These are phyloP conservation scores for Aradophagus sp. DNA, from an alignment of 1,140 invertebrate genomes.

Conservation along the genomic window DNA sequence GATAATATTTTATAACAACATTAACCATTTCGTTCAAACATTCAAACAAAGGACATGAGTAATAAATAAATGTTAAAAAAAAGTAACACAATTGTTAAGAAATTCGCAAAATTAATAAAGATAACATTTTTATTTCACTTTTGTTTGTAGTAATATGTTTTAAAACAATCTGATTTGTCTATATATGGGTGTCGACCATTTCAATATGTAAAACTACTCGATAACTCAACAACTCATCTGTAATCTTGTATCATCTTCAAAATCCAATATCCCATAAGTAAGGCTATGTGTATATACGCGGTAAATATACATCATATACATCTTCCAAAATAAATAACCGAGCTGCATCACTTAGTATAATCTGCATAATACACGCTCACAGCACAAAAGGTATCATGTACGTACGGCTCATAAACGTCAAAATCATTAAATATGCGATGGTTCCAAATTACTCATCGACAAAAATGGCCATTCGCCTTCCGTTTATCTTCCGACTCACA, in stretches of 20 bases:
- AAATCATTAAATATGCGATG: slow-evolving; percentile 37
- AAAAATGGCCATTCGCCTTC: slow-evolving; percentile 13
- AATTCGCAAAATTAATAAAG: no score
- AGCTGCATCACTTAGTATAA: slow-evolving; percentile 29
- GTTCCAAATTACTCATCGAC: slow-evolving; percentile 41
- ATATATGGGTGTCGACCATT: no score
- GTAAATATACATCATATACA: slow-evolving; percentile 30
- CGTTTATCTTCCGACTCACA: slow-evolving; percentile 13
- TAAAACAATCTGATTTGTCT: not conserved
- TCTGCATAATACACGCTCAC: slow-evolving; percentile 41
- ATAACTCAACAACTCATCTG: slow-evolving; percentile 13
- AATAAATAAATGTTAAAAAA: no score
- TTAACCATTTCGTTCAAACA: no score
- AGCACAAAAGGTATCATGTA: slow-evolving; percentile 44
- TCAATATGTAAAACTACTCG: not conserved
- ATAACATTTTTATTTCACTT: no score
- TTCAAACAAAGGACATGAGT: no score
- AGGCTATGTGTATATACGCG: slow-evolving; percentile 18
- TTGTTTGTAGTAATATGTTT: no score
- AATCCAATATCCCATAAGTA: slow-evolving; percentile 21
- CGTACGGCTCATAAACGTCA: slow-evolving; percentile 38
- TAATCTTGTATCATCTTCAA: slow-evolving; percentile 10
- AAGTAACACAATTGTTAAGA: no score
- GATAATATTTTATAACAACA: no score
- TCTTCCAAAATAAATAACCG: slow-evolving; percentile 29